Base-by-base conservation (phyloP, 1,140 invertebrate species). In the Drosophila bifasciata region DNA sequence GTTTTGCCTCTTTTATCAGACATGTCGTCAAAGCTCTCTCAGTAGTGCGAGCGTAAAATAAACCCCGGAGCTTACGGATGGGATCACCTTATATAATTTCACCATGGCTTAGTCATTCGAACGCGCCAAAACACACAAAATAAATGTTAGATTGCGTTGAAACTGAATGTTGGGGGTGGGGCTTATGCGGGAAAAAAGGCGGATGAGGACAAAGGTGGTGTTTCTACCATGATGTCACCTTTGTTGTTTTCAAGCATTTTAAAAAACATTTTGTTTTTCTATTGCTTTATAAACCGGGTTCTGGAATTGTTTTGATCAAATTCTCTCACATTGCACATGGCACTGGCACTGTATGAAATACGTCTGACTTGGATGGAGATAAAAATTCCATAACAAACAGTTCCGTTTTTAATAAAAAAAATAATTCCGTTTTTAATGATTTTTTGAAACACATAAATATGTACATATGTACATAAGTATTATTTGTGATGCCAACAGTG, bases 91-190 rank as follows among this genome's bases (percentile, higher is more conserved):
- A n/a, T n/a, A n/a, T n/a, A n/a, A n/a, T n/a, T n/a, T n/a, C n/a
- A n/a, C n/a, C n/a, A n/a, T n/a, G n/a, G 83, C 81, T 86, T 77
- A 86, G 69, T 88, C 81, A 86, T 60, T 74, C 56, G 13, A 60
- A 58, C 77, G 73, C 81, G 74, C 81, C 83, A 86, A 85, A 80
- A 70, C n/a, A 67, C 23, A 43, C 13, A 46, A 62, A 69, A 55
- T 44, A 74, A 63, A 76, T 48, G 28, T 57, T 43, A 59, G 17
- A 71, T 72, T 48, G 64, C 62, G 64, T 68, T 68, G 41, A 11
- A 68, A 41, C 40, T 36, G 28, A 53, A 58, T 53, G 44, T 55
- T 32, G 40, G 16, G 6, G 43, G 25, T 36, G 55, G 32, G 41
- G 17, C n/a, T 7, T 19, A 15, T 48, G 17, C 13, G 41, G n/a